phyloP scores from a whole-genome alignment of 2,888 invertebrate species.

The Sarcophaga caerulescens region DNA sequence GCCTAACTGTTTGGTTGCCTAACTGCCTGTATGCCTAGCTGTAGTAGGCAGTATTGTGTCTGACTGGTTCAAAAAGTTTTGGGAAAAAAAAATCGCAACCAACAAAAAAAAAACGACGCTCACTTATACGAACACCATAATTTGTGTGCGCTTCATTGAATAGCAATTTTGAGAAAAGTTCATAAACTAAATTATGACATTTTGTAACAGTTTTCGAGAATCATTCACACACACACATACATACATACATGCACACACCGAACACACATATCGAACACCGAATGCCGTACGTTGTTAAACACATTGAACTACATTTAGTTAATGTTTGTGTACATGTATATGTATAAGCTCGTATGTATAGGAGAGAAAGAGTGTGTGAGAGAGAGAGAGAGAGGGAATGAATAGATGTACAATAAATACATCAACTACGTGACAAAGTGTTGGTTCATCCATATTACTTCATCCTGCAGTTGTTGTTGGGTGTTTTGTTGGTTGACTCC shows the following conservation, averaged over 20 bases:
- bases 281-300: neutral
- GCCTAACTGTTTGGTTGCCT: neutral
- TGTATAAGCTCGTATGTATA: neutral
- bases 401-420: constrained; percentile 9
- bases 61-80: constrained; percentile 38
- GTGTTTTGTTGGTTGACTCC: neutral
- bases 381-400: neutral
- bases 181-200: constrained; percentile 71
- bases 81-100: neutral
- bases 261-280: neutral
- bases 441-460: constrained; percentile 31
- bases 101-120: constrained; percentile 13
- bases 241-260: too few species aligned
- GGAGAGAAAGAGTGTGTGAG: too few species aligned
- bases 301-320: too few species aligned
- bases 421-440: constrained; percentile 63
- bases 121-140: constrained; percentile 43
- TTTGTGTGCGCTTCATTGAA: constrained; percentile 63
- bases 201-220: constrained; percentile 65
- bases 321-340: neutral
- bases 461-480: neutral
- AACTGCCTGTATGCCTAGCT: too few species aligned
- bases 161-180: constrained; percentile 68
- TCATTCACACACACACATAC: constrained; percentile 16
- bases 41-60: neutral